Evolutionary conservation across 92 coral and sea anemone species (phyloP).

Genomic region (Scolanthus callimorphus): DNA sequence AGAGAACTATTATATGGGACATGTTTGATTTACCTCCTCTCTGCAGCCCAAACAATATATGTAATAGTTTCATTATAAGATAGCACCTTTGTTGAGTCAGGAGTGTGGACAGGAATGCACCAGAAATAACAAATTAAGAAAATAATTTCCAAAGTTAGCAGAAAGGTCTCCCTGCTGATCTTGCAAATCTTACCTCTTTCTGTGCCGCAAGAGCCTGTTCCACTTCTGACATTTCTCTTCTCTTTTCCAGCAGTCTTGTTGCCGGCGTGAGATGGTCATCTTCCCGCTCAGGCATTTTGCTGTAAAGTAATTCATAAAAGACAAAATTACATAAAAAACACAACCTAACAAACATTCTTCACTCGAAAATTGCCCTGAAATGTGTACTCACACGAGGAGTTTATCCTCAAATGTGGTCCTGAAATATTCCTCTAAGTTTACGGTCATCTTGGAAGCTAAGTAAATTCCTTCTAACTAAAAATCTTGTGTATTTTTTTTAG

Average conservation of each 20-base stretch:
- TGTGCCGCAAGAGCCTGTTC: slow-evolving; percentile 98
- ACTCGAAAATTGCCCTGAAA: too few relatives aligned
- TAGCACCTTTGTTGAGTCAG: too few relatives aligned
- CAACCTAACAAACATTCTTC: too few relatives aligned
- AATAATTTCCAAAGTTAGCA: too few relatives aligned
- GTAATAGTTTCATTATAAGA: neutral
- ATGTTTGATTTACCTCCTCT: too few relatives aligned
- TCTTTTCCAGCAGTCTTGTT: slow-evolving; percentile 94
- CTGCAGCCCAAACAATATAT: neutral
- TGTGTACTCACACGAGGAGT: slow-evolving; percentile 91
- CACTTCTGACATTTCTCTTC: slow-evolving; percentile 97
- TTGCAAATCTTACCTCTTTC: slow-evolving; percentile 66
- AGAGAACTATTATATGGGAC: too few relatives aligned
- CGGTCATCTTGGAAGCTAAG: slow-evolving; percentile 60
- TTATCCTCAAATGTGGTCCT: slow-evolving; percentile 99
- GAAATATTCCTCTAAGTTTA: slow-evolving; percentile 93
- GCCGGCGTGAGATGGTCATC: slow-evolving; percentile 99
- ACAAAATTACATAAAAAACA: too few relatives aligned
- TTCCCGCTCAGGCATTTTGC: slow-evolving; percentile 99
- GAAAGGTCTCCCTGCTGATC: too few relatives aligned
- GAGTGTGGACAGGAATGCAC: too few relatives aligned
- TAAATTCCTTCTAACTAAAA: neutral
- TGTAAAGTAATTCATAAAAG: slow-evolving; percentile 14
- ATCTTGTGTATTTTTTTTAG: neutral
- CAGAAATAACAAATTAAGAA: too few relatives aligned